These are phyloP conservation scores for Brachionus koreanus DNA, from an alignment of 1,140 invertebrate genomes.

Conservation along the genomic window DNA sequence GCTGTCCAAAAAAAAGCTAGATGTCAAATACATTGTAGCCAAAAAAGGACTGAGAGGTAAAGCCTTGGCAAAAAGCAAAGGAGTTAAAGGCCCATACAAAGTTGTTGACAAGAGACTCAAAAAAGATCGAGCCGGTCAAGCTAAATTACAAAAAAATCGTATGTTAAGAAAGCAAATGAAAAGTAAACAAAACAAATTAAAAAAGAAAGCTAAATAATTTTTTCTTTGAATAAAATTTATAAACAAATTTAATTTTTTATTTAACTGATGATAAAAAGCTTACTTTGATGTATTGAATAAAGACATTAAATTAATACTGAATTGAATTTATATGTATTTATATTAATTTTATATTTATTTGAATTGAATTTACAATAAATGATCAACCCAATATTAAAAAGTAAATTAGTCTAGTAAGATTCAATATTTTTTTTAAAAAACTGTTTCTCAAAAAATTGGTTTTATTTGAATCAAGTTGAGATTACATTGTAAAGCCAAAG, in stretches of 20 bases:
- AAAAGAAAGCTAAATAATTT: conserved; percentile 8
- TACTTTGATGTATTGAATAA: too few relatives aligned
- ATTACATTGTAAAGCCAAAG: too few relatives aligned
- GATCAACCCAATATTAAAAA: too few relatives aligned
- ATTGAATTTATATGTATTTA: too few relatives aligned
- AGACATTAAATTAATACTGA: too few relatives aligned
- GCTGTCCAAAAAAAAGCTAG: conserved; percentile 68
- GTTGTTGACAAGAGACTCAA: conserved; percentile 93
- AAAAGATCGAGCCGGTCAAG: conserved; percentile 73
- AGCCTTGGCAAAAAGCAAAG: conserved; percentile 69
- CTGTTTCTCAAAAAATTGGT: too few relatives aligned
- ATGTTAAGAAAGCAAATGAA: background rate
- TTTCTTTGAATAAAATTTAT: background rate
- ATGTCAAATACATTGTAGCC: conserved; percentile 87
- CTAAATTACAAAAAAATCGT: conserved; percentile 38
- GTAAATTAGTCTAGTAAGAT: too few relatives aligned
- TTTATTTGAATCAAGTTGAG: too few relatives aligned
- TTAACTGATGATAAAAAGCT: background rate
- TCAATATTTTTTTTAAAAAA: too few relatives aligned
- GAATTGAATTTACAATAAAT: too few relatives aligned
- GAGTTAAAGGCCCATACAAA: conserved; percentile 85
- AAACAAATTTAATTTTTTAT: background rate
- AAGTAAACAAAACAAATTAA: conserved; percentile 5
- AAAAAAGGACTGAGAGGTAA: conserved; percentile 73
- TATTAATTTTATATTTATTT: too few relatives aligned